Percentiles rank a stretch among this genome's conserved stretches.
phyloP scores from a whole-genome alignment of 2,113 vertebrate species.

The Balaenoptera acutorostrata region DNA sequence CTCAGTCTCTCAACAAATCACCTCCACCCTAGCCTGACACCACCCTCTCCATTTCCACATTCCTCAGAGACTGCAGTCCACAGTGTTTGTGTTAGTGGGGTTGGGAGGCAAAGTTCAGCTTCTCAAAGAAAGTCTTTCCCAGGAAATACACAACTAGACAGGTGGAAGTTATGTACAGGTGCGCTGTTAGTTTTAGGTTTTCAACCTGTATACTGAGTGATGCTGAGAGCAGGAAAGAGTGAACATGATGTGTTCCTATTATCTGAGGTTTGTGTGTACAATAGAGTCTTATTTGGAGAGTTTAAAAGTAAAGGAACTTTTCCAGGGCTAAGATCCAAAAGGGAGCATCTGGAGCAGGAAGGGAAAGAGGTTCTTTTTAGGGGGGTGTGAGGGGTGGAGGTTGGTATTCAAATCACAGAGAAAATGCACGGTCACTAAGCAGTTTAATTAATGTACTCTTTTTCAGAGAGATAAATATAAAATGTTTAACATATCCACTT shows the following conservation, averaged over 20 bases:
- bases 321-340: not conserved
- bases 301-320: not conserved
- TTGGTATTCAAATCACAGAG: not conserved
- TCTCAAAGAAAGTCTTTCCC: not conserved
- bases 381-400: rapidly evolving
- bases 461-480: not conserved
- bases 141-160: not conserved
- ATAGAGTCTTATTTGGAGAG: not conserved
- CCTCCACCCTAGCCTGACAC: no score
- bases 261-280: not conserved
- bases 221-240: not conserved
- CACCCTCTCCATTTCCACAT: not conserved
- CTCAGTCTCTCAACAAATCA: not conserved
- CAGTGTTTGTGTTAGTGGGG: not conserved
- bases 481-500: not conserved
- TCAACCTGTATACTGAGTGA: not conserved
- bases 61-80: not conserved
- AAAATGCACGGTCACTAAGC: not conserved
- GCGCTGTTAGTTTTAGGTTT: not conserved
- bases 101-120: not conserved
- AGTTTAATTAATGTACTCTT: not conserved
- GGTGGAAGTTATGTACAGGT: not conserved
- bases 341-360: not conserved
- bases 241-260: rapidly evolving
- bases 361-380: not conserved